Percentiles rank a stretch among this genome's conserved stretches.
Conservation (phyloP, 1,140 invertebrate genomes). For the Drosophila watanabei region DNA sequence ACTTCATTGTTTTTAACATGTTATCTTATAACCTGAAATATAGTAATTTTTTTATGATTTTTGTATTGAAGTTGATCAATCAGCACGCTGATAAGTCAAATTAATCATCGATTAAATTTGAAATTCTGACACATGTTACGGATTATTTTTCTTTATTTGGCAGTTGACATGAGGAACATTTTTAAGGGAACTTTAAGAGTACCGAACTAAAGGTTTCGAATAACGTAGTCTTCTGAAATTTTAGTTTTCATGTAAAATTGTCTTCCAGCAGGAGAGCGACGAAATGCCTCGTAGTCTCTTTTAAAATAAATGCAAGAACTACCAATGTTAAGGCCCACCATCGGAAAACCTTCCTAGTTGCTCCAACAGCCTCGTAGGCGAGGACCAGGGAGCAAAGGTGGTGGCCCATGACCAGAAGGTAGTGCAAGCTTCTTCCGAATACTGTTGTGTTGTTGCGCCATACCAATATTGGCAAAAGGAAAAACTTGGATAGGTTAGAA, state of each 20-base stretch:
- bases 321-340: slow-evolving; percentile 49
- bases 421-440: slow-evolving; percentile 69
- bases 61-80: no score
- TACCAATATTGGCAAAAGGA: slow-evolving; percentile 86
- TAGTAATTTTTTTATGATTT: no score
- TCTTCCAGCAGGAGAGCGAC: slow-evolving; percentile 47
- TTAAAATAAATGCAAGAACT: slow-evolving; percentile 56
- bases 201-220: no score
- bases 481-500: slow-evolving; percentile 86
- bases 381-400: slow-evolving; percentile 72
- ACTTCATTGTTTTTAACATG: no score
- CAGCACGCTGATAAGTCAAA: no score
- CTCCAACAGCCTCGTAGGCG: slow-evolving; percentile 62
- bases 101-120: no score
- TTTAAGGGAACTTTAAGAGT: no score
- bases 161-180: neutral
- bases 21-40: no score
- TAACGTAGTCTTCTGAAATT: neutral
- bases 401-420: slow-evolving; percentile 70
- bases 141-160: neutral
- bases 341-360: slow-evolving; percentile 29
- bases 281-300: slow-evolving; percentile 59
- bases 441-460: slow-evolving; percentile 86
- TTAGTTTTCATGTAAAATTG: slow-evolving; percentile 19
- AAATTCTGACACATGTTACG: no score